These are phyloP conservation scores for Ariopsis seemanni DNA, from an alignment of 2,113 vertebrate species.

Conservation along the genomic window DNA sequence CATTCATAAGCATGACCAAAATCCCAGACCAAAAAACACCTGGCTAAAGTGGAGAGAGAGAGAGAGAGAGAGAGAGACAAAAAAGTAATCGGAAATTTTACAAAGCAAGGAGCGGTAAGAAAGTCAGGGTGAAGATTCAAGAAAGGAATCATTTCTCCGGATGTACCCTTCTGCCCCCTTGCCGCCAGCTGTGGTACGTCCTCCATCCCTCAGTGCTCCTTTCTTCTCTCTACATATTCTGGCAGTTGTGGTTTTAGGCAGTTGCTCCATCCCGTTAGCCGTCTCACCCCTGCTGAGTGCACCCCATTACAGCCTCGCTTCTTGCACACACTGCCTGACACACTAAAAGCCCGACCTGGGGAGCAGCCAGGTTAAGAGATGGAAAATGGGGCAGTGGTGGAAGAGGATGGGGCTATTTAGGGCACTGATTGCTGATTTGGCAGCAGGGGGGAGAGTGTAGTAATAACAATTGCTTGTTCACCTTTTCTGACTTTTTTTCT, in stretches of 20 bases:
- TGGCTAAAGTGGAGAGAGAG: neutral
- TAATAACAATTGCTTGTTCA: slow-evolving; percentile 48
- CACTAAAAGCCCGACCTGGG: slow-evolving; percentile 70
- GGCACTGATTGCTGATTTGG: slow-evolving; percentile 62
- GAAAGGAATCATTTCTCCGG: neutral
- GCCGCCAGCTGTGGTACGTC: slow-evolving; percentile 1
- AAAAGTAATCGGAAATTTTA: neutral
- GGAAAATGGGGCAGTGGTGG: slow-evolving; percentile 63
- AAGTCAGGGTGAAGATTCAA: slow-evolving; percentile 5
- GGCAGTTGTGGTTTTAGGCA: slow-evolving; percentile 53
- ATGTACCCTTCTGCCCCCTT: slow-evolving; percentile 12
- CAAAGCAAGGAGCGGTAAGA: neutral
- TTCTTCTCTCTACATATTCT: slow-evolving; percentile 54
- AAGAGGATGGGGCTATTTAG: slow-evolving; percentile 50
- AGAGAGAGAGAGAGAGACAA: neutral
- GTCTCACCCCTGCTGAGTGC: slow-evolving; percentile 66
- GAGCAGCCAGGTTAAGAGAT: slow-evolving; percentile 64
- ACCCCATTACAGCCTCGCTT: slow-evolving; percentile 69
- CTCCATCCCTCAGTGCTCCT: slow-evolving; percentile 14
- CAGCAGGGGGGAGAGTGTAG: slow-evolving; percentile 48
- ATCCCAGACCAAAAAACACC: neutral
- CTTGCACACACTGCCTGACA: slow-evolving; percentile 63
- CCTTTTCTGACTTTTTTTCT: slow-evolving; percentile 19
- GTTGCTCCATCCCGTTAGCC: slow-evolving; percentile 55
- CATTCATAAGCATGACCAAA: neutral